Percentiles rank a stretch among this genome's conserved stretches.
Evolutionary conservation across 2,797 vertebrate genomes (phyloP).

Genomic region (Prunella strophiata): DNA sequence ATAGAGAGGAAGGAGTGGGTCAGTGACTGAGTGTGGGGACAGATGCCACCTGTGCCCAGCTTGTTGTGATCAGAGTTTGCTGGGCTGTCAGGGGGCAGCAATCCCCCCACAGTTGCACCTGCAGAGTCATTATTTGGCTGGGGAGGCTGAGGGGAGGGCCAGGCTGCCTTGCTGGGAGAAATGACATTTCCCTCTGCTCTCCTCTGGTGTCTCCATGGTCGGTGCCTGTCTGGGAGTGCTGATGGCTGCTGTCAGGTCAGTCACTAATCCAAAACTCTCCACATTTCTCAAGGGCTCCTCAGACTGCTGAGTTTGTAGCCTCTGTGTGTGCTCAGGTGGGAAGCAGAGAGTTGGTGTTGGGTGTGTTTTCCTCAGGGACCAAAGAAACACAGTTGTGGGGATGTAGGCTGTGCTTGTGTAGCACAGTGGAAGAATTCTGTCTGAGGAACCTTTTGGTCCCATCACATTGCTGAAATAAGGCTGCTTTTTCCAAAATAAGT

Average conservation of each 20-base stretch:
- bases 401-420: neutral
- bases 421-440: neutral
- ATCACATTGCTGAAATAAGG: neutral
- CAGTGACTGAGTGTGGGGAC: neutral
- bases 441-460: neutral
- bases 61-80: neutral
- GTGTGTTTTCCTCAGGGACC: neutral
- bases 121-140: neutral
- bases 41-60: neutral
- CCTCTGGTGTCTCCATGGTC: fast-evolving
- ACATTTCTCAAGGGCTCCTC: neutral
- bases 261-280: neutral
- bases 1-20: neutral
- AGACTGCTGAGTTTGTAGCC: neutral
- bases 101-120: neutral
- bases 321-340: neutral
- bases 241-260: neutral
- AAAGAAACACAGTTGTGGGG: neutral
- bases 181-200: neutral
- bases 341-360: neutral
- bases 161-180: neutral
- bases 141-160: neutral
- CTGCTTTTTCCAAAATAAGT: neutral
- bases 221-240: neutral
- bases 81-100: neutral